Base-by-base conservation (phyloP, 2,797 vertebrate species). In the Threskiornis aethiopicus region DNA sequence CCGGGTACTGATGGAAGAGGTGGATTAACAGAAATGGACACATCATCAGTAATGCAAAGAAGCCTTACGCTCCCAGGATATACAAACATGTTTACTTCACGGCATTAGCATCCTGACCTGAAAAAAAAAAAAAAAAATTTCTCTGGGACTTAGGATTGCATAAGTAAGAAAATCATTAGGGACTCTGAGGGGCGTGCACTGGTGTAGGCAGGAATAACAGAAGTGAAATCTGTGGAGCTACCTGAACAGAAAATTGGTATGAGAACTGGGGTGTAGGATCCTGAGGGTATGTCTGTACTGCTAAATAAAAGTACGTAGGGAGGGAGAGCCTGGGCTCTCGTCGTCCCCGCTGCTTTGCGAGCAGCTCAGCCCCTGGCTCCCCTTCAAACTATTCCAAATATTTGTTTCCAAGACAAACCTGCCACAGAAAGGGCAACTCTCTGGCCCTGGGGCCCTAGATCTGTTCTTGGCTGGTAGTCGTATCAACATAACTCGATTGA, bases 401-500 rank as follows among this genome's bases (percentile, higher is more conserved):
- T 96, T 93, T 93, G 41, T 92, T 95, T 95, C 84, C 37, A 84
- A 84, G 93, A 87, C 82, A 92, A 92, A 94, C 46, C 72, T 91
- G 54, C 29, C 16, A 54, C 69, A 94, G 71, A 87, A 93, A 91
- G 79, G 75, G 67, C 57, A 90, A 59, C 49, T 89, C 20, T 51
- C 69, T 59, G 52, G 37, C 75, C 44, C 25, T 69, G 33, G 21
- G 81, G 82, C 75, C 52, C 28, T 20, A 75, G 61, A 78, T 47
- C 1, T 0, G 57, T 58, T 84, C 89, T 90, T 87, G 72, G 57
- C 69, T 10, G 6, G 41, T 67, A 17, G 67, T 85, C 0, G 0
- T 89, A 91, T 91, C 89, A 92, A 89, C 89, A 84, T 80, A 84
- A 87, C 88, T 41, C 11, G 4, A 31, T 29, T 91, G 93, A 83